Conservation (phyloP, 2,888 invertebrate species). For the Melinopterus prodromus region DNA sequence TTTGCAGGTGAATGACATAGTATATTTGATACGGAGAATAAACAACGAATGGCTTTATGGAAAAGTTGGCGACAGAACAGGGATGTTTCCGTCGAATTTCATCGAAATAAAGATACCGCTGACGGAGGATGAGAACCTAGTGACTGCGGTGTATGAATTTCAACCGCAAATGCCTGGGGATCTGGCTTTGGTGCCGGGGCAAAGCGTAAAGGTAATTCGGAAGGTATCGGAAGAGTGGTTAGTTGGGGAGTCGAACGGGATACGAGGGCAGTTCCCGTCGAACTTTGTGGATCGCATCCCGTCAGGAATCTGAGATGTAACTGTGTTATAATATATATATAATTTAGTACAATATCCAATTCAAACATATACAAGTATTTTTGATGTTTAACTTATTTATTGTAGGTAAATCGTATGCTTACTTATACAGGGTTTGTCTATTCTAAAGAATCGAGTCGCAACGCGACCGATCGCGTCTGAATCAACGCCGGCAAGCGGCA, state of each 20-base stretch:
- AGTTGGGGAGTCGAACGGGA: slow-evolving; percentile 73
- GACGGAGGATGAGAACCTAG: slow-evolving; percentile 61
- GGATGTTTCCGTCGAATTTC: slow-evolving; percentile 85
- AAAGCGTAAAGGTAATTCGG: slow-evolving; percentile 70
- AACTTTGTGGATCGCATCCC: slow-evolving; percentile 76
- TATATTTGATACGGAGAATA: slow-evolving; percentile 73
- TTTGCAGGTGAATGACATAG: slow-evolving; percentile 75
- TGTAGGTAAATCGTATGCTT: neutral
- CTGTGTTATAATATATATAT: neutral
- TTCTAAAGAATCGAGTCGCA: neutral
- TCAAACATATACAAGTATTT: neutral
- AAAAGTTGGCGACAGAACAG: slow-evolving; percentile 68
- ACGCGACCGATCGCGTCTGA: neutral
- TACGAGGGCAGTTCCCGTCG: slow-evolving; percentile 79
- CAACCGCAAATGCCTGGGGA: slow-evolving; percentile 62
- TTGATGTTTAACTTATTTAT: slow-evolving; percentile 4
- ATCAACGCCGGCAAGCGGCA: neutral
- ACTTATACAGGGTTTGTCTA: neutral
- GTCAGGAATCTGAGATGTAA: slow-evolving; percentile 52
- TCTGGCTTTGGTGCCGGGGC: slow-evolving; percentile 53
- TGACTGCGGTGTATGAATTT: slow-evolving; percentile 79
- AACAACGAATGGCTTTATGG: slow-evolving; percentile 86
- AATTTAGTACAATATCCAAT: neutral
- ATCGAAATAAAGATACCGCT: slow-evolving; percentile 79
- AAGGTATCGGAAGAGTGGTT: slow-evolving; percentile 82